These are phyloP conservation scores for Ploceus nigricollis DNA, from an alignment of 2,113 vertebrate genomes.

Conservation along the genomic window DNA sequence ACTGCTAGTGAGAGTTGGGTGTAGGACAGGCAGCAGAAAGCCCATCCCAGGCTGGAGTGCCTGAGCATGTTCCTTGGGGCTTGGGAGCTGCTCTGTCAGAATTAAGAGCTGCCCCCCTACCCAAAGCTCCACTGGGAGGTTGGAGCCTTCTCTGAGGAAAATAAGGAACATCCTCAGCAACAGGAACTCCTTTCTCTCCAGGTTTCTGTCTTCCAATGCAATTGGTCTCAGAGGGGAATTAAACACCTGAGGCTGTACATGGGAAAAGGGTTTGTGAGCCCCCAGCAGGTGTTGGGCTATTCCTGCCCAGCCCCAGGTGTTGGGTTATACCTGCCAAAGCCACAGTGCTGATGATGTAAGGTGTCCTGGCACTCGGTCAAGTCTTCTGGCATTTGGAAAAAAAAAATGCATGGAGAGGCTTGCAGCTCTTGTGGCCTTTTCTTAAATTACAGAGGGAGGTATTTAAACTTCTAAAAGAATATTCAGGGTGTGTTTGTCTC, in stretches of 20 bases:
- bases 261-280: background rate
- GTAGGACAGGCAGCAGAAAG: background rate
- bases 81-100: background rate
- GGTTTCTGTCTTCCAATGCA: background rate
- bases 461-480: background rate
- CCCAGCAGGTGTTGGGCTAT: background rate
- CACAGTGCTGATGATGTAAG: background rate
- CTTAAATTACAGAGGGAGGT: background rate
- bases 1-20: background rate
- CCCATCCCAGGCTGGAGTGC: background rate
- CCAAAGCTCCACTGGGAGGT: background rate
- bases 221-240: background rate
- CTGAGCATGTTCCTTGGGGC: background rate
- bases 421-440: background rate
- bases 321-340: background rate
- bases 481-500: background rate
- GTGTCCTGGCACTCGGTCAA: rapidly evolving
- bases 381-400: background rate
- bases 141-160: background rate
- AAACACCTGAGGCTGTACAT: background rate
- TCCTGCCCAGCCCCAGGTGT: background rate
- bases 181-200: background rate
- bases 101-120: background rate
- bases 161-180: background rate
- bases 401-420: background rate